phyloP scores from a whole-genome alignment of 1,140 invertebrate species.

The Bombyx mandarina region DNA sequence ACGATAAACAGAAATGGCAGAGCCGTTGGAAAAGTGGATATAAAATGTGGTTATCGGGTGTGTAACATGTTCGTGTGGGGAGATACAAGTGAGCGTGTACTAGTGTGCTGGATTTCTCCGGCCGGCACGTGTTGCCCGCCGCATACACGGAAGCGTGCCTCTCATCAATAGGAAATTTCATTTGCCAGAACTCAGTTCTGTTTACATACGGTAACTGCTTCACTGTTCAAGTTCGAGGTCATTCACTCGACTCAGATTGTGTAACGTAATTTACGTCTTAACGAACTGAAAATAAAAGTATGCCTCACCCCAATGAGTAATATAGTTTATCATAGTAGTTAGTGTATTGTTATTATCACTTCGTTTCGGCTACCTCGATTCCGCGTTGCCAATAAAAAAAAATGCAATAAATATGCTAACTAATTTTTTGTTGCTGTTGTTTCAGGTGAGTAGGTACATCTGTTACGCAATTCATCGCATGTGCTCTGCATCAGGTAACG shows the following conservation, averaged over 20 bases:
- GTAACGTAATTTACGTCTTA: conserved; percentile 5
- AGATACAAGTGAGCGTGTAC: conserved; percentile 1
- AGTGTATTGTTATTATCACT: too few species aligned
- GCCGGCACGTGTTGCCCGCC: conserved; percentile 30
- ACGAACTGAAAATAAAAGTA: too few species aligned
- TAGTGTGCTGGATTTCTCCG: conserved; percentile 32
- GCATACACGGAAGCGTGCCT: conserved; percentile 40
- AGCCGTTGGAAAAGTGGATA: conserved; percentile 15
- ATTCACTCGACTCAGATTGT: conserved; percentile 9
- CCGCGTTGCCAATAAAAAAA: conserved; percentile 20
- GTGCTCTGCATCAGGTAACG: conserved; percentile 11
- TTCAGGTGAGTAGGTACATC: conserved; percentile 23
- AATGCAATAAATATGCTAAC: conserved; percentile 18
- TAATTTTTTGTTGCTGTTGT: conserved; percentile 24
- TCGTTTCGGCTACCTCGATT: conserved; percentile 6
- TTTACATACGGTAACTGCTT: conserved; percentile 42
- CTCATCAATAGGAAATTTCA: conserved; percentile 44
- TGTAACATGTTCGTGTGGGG: conserved; percentile 24
- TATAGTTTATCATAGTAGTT: too few species aligned
- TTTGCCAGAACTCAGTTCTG: conserved; percentile 36
- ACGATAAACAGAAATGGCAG: conserved; percentile 6
- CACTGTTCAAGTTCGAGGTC: conserved; percentile 59
- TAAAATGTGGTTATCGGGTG: conserved; percentile 27
- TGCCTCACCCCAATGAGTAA: too few species aligned
- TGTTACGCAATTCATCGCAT: conserved; percentile 23